These are phyloP conservation scores for Pelobates fuscus DNA, from an alignment of 2,113 vertebrate species.

Conservation along the genomic window DNA sequence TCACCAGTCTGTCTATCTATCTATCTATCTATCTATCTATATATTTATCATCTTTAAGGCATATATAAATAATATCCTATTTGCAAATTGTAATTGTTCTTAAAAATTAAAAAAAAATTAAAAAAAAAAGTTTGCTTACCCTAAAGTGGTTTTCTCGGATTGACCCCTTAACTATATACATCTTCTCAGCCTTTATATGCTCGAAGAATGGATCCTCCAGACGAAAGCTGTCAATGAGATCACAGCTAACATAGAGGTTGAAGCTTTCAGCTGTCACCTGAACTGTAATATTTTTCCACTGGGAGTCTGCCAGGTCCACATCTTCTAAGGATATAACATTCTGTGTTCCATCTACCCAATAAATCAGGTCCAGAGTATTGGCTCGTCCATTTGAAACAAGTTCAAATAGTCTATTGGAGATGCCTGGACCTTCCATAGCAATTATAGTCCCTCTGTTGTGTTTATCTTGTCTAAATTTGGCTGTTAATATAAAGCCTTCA, in stretches of 20 bases:
- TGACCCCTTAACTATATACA: conserved; percentile 88
- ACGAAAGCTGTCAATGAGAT: conserved; percentile 87
- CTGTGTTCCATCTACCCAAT: conserved; percentile 82
- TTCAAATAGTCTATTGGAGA: conserved; percentile 83
- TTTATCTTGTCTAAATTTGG: conserved; percentile 87
- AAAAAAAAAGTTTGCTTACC: conserved; percentile 74
- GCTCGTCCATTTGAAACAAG: conserved; percentile 88
- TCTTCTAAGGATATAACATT: conserved; percentile 88
- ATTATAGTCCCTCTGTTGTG: conserved; percentile 84
- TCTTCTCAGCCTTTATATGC: conserved; percentile 75
- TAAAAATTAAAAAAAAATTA: too few species aligned
- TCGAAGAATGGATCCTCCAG: conserved; percentile 95
- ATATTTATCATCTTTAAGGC: too few species aligned
- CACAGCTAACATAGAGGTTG: conserved; percentile 88
- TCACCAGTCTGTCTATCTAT: too few species aligned
- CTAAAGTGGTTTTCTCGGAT: conserved; percentile 88
- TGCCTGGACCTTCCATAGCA: conserved; percentile 76
- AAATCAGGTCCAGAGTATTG: conserved; percentile 91
- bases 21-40: too few species aligned
- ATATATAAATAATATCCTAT: too few species aligned
- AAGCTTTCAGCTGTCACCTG: conserved; percentile 86
- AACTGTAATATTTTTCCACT: conserved; percentile 94
- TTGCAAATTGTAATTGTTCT: too few species aligned
- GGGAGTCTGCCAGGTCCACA: conserved; percentile 88
- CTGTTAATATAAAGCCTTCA: conserved; percentile 90